Conservation (phyloP, 2,113 vertebrate genomes). For the Nannospalax galili region DNA sequence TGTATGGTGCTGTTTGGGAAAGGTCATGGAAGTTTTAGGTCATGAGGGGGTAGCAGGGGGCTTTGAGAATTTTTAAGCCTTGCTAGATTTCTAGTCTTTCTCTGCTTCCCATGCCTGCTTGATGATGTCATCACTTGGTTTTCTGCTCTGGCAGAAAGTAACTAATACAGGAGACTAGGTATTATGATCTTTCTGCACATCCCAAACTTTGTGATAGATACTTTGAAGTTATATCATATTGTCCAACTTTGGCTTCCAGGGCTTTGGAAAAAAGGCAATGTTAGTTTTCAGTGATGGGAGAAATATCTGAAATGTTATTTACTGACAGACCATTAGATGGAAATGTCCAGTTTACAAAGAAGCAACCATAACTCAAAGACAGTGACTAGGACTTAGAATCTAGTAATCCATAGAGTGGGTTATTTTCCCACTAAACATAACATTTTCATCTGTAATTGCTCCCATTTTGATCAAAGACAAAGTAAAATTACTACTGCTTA, state of each 20-base stretch:
- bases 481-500: conserved; percentile 30
- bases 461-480: conserved; percentile 19
- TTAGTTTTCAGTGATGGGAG: not conserved
- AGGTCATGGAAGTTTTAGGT: too few species aligned
- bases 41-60: too few species aligned
- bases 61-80: too few species aligned
- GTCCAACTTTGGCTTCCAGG: not conserved
- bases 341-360: not conserved
- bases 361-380: not conserved
- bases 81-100: too few species aligned
- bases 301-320: not conserved
- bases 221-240: not conserved
- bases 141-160: too few species aligned
- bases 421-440: not conserved
- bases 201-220: not conserved
- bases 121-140: too few species aligned
- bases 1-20: too few species aligned
- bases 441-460: not conserved
- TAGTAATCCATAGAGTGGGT: not conserved
- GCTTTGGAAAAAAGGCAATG: not conserved
- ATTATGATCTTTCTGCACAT: not conserved
- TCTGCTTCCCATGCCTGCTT: too few species aligned
- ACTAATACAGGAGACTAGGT: not conserved
- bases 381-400: not conserved
- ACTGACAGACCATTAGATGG: not conserved